Percentiles rank a stretch among this genome's conserved stretches.
Evolutionary conservation across 2,113 vertebrate species (phyloP).

Genomic region (Apeltes quadracus): DNA sequence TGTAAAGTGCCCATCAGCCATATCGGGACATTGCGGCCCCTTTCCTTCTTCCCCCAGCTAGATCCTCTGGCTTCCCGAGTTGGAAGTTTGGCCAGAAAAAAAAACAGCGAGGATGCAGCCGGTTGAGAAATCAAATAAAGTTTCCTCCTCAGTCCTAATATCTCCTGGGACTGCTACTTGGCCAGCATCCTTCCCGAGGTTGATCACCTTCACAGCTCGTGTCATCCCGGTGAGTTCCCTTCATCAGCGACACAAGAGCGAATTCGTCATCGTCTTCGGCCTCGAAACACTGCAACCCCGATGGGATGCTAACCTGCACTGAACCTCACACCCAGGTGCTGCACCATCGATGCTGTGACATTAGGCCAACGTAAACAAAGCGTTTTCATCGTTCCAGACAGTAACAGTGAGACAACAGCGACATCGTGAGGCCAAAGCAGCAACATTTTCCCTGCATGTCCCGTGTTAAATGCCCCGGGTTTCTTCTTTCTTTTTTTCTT

Average conservation of each 20-base stretch:
- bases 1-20: background rate
- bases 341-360: background rate
- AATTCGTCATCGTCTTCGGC: background rate
- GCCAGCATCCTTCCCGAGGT: background rate
- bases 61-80: background rate
- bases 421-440: background rate
- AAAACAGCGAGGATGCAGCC: background rate
- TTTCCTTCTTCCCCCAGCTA: background rate
- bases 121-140: background rate
- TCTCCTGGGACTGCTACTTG: background rate
- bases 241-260: background rate
- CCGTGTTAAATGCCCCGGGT: background rate
- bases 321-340: background rate
- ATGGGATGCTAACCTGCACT: background rate
- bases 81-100: background rate
- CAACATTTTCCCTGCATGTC: background rate
- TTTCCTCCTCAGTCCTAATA: background rate
- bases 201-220: background rate
- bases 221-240: background rate
- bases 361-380: background rate
- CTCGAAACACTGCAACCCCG: too few species aligned
- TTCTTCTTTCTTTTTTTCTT: too few species aligned
- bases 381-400: background rate
- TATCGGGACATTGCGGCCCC: background rate
- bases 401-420: background rate